These are phyloP conservation scores for Macrosteles quadrilineatus DNA, from an alignment of 1,140 invertebrate species.

Conservation along the genomic window DNA sequence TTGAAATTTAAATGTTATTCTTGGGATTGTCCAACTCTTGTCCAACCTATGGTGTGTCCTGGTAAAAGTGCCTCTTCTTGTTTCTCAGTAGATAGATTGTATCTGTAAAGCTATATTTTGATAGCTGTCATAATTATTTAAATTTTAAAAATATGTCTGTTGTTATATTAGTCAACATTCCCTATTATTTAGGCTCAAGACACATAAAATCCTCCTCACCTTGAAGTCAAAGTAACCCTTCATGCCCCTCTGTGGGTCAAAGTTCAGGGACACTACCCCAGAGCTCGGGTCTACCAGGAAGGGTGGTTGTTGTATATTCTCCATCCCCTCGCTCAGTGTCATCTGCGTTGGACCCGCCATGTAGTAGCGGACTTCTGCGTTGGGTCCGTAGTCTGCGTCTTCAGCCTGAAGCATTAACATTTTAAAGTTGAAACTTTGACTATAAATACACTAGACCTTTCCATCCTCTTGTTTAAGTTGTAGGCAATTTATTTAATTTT, in stretches of 20 bases:
- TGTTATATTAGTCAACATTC: background rate
- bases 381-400: conserved; percentile 76
- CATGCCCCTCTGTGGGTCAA: conserved; percentile 94
- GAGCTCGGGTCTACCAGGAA: conserved; percentile 80
- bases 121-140: background rate
- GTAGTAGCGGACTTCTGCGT: conserved; percentile 77
- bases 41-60: no score
- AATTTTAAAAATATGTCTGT: background rate
- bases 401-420: conserved; percentile 70
- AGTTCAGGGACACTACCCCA: conserved; percentile 85
- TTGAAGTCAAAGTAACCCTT: conserved; percentile 95
- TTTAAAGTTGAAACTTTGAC: no score
- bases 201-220: conserved; percentile 51
- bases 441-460: no score
- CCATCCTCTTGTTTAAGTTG: no score
- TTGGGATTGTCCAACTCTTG: no score
- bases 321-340: conserved; percentile 83
- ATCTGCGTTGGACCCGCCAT: conserved; percentile 75
- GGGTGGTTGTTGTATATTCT: conserved; percentile 71
- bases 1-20: no score
- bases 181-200: background rate
- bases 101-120: no score
- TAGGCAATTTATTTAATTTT: no score
- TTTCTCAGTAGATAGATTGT: no score
- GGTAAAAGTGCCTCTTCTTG: no score